Evolutionary conservation across 92 coral and sea anemone species (phyloP).

Genomic region (Phenganax stokvisi): DNA sequence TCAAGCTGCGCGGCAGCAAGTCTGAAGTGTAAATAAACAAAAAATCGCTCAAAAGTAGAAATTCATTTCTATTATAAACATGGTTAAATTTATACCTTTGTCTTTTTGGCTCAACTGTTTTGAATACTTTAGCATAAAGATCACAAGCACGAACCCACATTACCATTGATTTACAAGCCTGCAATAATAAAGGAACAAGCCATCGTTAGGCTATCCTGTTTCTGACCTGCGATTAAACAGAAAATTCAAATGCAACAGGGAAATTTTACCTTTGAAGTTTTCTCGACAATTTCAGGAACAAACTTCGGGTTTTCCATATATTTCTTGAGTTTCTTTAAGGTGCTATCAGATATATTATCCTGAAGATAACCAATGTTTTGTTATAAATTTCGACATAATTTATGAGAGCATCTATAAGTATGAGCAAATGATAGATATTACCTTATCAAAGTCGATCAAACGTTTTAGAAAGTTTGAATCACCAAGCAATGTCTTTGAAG

Average conservation of each 20-base stretch:
- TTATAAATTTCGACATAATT: no score
- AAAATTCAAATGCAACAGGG: background rate
- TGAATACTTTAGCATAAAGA: constrained; percentile 82
- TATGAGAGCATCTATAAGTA: background rate
- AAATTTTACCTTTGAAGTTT: constrained; percentile 74
- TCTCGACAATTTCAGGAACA: constrained; percentile 87
- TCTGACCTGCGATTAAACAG: background rate
- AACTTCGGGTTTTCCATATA: constrained; percentile 97
- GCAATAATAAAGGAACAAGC: background rate
- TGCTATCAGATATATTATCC: constrained; percentile 89
- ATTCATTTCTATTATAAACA: background rate
- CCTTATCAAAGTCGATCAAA: constrained; percentile 94
- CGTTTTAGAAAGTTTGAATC: constrained; percentile 78
- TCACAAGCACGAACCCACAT: constrained; percentile 99
- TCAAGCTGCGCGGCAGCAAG: constrained; percentile 77
- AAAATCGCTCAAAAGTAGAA: background rate
- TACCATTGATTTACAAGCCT: constrained; percentile 97
- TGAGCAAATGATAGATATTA: background rate
- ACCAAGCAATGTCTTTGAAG: constrained; percentile 78
- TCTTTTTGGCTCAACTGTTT: constrained; percentile 91
- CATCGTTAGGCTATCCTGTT: background rate
- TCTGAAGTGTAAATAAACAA: constrained; percentile 30
- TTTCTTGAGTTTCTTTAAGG: constrained; percentile 76
- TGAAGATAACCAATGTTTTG: background rate
- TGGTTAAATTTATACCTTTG: constrained; percentile 47